These are phyloP conservation scores for Diorhabda carinulata DNA, from an alignment of 1,140 invertebrate species.

Conservation along the genomic window DNA sequence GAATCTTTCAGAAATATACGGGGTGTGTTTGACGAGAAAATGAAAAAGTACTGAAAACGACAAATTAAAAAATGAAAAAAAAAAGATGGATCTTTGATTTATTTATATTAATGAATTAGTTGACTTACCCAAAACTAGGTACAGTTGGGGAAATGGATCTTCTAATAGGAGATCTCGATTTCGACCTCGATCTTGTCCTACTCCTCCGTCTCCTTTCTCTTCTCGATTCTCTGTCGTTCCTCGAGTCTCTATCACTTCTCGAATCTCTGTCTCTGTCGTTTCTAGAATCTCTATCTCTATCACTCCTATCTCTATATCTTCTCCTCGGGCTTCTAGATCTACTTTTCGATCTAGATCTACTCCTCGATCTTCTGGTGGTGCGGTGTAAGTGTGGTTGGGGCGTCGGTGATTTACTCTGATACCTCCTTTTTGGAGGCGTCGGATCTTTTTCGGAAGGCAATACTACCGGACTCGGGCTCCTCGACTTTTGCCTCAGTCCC, in stretches of 20 bases:
- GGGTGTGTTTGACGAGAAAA: not conserved
- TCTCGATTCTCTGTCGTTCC: conserved; percentile 21
- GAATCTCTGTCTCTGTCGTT: conserved; percentile 14
- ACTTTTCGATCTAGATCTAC: conserved; percentile 46
- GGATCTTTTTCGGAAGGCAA: conserved; percentile 64
- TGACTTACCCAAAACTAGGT: conserved; percentile 15
- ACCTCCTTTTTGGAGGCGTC: conserved; percentile 68
- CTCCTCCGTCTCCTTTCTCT: conserved; percentile 46
- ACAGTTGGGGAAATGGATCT: conserved; percentile 51
- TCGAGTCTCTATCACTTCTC: conserved; percentile 3
- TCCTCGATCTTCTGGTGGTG: conserved; percentile 22
- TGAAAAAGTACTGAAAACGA: not conserved
- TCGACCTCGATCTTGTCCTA: conserved; percentile 49
- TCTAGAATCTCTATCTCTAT: conserved; percentile 19
- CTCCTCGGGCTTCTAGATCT: conserved; percentile 29
- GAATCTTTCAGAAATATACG: too few species aligned
- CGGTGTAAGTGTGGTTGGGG: conserved; percentile 28
- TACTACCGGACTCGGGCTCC: conserved; percentile 68
- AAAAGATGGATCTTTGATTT: too few species aligned
- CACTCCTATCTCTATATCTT: conserved; percentile 22
- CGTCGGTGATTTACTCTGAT: conserved; percentile 57
- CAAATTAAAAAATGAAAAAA: not conserved
- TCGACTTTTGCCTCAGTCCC: conserved; percentile 66
- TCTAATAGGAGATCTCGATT: conserved; percentile 39
- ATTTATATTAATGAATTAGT: not conserved